Evolutionary conservation across 2,888 invertebrate species (phyloP).

Genomic region (Myathropa florea): DNA sequence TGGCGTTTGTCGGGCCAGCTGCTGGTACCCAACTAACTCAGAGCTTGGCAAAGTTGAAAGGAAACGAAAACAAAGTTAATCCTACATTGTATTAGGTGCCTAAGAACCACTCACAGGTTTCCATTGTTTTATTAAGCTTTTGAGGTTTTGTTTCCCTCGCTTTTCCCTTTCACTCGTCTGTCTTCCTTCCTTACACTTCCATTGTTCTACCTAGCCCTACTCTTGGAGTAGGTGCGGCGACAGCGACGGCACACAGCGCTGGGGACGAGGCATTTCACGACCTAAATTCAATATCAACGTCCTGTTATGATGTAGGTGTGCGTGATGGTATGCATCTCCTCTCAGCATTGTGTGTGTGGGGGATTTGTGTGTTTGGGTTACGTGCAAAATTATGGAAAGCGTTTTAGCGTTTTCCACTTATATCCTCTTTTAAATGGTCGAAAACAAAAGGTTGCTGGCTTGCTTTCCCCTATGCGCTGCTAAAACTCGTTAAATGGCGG

Average conservation of each 20-base stretch:
- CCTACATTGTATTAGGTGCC: conserved; percentile 68
- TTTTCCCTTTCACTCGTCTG: neutral
- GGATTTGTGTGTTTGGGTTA: conserved; percentile 30
- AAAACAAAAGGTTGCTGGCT: conserved; percentile 62
- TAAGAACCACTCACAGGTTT: conserved; percentile 63
- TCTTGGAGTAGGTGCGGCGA: neutral
- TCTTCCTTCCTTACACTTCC: conserved; percentile 29
- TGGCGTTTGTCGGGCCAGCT: neutral
- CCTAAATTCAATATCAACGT: conserved; percentile 62
- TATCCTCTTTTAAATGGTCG: conserved; percentile 63
- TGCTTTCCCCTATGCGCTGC: neutral
- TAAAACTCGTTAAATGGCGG: conserved; percentile 50
- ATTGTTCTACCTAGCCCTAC: conserved; percentile 41
- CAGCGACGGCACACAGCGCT: neutral
- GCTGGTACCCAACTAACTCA: neutral
- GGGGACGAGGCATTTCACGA: conserved; percentile 3
- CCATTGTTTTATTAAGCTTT: conserved; percentile 68
- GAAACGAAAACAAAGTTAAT: conserved; percentile 65
- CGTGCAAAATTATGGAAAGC: conserved; percentile 65
- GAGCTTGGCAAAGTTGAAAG: conserved; percentile 13
- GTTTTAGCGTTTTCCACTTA: conserved; percentile 65
- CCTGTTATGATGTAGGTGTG: neutral
- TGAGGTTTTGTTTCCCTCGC: conserved; percentile 42
- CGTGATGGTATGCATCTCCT: conserved; percentile 28
- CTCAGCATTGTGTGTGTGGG: conserved; percentile 1